These are phyloP conservation scores for Endotricha flammealis DNA, from an alignment of 2,888 invertebrate genomes.

Conservation along the genomic window DNA sequence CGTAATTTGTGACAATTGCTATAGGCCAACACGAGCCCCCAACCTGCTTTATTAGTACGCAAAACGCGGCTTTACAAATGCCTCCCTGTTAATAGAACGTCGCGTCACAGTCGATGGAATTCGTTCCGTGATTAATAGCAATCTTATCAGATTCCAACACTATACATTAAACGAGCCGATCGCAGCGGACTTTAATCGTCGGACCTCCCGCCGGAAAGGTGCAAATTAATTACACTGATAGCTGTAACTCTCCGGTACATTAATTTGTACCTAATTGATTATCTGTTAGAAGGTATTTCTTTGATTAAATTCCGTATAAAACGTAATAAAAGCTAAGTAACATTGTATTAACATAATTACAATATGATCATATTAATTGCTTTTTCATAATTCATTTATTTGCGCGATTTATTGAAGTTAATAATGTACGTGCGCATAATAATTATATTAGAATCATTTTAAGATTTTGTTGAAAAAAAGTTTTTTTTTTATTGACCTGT, in stretches of 20 bases:
- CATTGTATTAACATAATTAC: too few relatives aligned
- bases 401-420: too few relatives aligned
- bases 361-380: too few relatives aligned
- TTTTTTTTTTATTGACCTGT: neutral
- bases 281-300: conserved; percentile 35
- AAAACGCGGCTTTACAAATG: conserved; percentile 7
- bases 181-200: conserved; percentile 44
- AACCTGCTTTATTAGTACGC: conserved; percentile 10
- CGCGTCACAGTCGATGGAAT: conserved; percentile 36
- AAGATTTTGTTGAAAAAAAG: too few relatives aligned
- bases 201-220: conserved; percentile 46
- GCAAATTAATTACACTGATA: conserved; percentile 62
- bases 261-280: conserved; percentile 50
- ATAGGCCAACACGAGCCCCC: too few relatives aligned
- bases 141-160: conserved; percentile 61
- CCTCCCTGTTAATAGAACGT: conserved; percentile 37
- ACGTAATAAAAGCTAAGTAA: conserved; percentile 8
- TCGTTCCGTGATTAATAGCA: conserved; percentile 57
- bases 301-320: conserved; percentile 22
- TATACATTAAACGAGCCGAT: conserved; percentile 50
- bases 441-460: conserved; percentile 3
- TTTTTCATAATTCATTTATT: too few relatives aligned
- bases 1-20: too few relatives aligned
- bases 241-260: conserved; percentile 47
- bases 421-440: too few relatives aligned